Conservation (phyloP, 37 sponge, comb jelly and placozoan species). For the Theonella swinhoei region DNA sequence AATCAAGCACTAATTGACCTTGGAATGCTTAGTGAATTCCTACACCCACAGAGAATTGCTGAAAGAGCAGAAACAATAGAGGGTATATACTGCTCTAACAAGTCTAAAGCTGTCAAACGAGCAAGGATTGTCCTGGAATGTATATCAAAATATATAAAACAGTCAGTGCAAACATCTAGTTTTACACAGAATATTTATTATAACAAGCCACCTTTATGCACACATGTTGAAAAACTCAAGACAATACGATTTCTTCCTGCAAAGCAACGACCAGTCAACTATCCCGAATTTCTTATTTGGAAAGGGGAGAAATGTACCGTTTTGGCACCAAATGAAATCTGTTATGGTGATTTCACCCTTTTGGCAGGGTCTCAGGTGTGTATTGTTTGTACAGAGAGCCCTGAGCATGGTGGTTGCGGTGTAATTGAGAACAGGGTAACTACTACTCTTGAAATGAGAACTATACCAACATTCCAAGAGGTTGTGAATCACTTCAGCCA, state of each 20-base stretch:
- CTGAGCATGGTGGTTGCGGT: constrained; percentile 16
- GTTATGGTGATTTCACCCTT: not conserved
- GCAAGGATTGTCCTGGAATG: constrained; percentile 11
- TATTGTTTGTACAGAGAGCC: not conserved
- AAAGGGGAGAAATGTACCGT: not conserved
- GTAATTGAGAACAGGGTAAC: not conserved
- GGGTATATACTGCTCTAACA: not conserved
- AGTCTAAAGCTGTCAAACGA: constrained; percentile 1
- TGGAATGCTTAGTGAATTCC: constrained; percentile 29
- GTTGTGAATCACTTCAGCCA: not conserved
- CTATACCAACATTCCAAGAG: not conserved
- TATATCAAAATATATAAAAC: not conserved
- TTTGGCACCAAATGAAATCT: not conserved
- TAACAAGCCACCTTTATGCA: not conserved
- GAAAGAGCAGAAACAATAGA: constrained; percentile 31
- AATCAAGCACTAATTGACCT: constrained; percentile 4
- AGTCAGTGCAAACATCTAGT: not conserved
- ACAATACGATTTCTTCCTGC: constrained; percentile 20
- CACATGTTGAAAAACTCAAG: not conserved
- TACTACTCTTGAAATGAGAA: not conserved
- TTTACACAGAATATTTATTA: not conserved
- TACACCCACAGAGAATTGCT: constrained; percentile 25
- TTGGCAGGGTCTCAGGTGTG: constrained; percentile 25
- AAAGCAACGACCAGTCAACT: constrained; percentile 9
- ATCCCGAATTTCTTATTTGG: not conserved